Conservation (phyloP, 2,888 invertebrate genomes). For the Rhopalosiphum nymphaeae region DNA sequence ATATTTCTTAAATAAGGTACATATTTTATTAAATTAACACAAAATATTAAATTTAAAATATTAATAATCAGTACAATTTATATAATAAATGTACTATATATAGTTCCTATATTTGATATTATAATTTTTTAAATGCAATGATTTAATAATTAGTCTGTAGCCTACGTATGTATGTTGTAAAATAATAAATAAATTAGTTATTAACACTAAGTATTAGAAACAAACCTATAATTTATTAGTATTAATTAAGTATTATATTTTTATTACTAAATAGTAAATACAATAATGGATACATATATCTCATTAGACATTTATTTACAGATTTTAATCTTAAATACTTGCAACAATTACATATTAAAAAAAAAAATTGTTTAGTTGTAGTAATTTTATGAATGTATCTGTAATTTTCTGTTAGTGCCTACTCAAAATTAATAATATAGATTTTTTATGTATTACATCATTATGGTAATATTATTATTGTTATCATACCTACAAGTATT, state of each 20-base stretch:
- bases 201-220: conserved; percentile 14
- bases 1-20: background rate
- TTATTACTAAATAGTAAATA: background rate
- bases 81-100: conserved; percentile 14
- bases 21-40: conserved; percentile 15
- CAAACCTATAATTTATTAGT: background rate
- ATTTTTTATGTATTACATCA: background rate
- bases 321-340: background rate
- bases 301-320: background rate
- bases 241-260: conserved; percentile 12
- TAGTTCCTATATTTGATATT: conserved; percentile 34
- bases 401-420: background rate
- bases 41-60: conserved; percentile 7
- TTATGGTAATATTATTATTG: background rate
- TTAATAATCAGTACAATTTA: background rate
- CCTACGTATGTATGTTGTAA: background rate
- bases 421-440: background rate
- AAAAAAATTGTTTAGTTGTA: background rate
- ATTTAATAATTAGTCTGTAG: conserved; percentile 27
- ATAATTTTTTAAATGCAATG: conserved; percentile 18
- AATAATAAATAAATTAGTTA: background rate
- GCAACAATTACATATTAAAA: conserved; percentile 8
- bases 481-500: conserved; percentile 1
- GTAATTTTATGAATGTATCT: background rate
- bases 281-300: background rate